Conservation (phyloP, 2,888 invertebrate genomes). For the Pyrochroa serraticornis region DNA sequence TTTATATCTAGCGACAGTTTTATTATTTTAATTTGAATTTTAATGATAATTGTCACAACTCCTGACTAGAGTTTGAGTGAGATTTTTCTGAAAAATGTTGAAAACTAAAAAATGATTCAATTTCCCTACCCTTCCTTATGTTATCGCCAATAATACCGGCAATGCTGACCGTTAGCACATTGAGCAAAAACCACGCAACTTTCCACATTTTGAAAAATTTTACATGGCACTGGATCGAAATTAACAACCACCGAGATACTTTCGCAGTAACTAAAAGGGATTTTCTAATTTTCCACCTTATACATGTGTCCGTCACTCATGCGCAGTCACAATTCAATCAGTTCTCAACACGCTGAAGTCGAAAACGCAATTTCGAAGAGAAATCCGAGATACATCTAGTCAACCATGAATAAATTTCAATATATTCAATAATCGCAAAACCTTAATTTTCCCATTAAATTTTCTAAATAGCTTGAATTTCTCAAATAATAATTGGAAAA, state of each 20-base stretch:
- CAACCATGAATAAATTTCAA: too few species aligned
- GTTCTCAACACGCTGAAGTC: too few species aligned
- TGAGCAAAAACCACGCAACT: conserved; percentile 7
- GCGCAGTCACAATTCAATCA: conserved; percentile 8
- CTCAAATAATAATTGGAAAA: neutral
- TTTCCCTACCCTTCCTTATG: neutral
- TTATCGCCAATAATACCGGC: neutral
- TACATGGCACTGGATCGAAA: neutral
- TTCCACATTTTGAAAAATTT: conserved; percentile 6
- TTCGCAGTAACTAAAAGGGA: conserved; percentile 22
- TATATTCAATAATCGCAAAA: too few species aligned
- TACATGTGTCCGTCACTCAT: conserved; percentile 26
- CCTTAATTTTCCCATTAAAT: too few species aligned
- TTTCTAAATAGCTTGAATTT: neutral
- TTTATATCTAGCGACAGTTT: too few species aligned
- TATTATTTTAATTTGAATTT: too few species aligned
- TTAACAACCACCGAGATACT: conserved; percentile 7
- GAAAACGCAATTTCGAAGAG: too few species aligned
- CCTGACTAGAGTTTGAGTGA: neutral
- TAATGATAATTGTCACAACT: too few species aligned
- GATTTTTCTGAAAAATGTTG: neutral
- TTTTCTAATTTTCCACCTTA: conserved; percentile 30
- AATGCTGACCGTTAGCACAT: neutral
- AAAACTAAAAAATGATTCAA: neutral
- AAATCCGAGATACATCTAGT: too few species aligned